Percentiles rank a stretch among this genome's conserved stretches.
These are phyloP conservation scores for Centropus bengalensis DNA, from an alignment of 2,113 vertebrate genomes.

Conservation along the genomic window DNA sequence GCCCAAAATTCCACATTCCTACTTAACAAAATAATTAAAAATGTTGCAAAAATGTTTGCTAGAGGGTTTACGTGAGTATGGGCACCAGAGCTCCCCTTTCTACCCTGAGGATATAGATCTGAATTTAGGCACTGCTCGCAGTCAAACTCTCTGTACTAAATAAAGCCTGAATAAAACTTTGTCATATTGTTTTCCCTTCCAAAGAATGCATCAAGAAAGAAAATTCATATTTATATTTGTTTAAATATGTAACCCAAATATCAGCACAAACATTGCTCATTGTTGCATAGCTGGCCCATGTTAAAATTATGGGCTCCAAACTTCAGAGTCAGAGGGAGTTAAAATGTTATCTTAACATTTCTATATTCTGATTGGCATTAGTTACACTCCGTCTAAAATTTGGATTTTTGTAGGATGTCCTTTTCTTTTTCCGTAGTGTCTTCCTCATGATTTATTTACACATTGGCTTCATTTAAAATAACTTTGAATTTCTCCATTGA, in stretches of 20 bases:
- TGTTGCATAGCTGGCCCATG: not conserved
- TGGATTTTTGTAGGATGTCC: not conserved
- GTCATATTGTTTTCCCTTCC: not conserved
- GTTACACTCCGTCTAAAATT: not conserved
- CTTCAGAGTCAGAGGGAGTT: not conserved
- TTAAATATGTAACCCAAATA: not conserved
- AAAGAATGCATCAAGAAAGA: not conserved
- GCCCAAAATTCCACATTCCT: not conserved
- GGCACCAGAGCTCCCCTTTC: not conserved
- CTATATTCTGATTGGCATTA: not conserved
- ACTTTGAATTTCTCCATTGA: not conserved
- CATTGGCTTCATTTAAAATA: not conserved
- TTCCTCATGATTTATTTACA: conserved; percentile 31
- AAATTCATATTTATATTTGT: not conserved
- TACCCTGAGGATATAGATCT: not conserved
- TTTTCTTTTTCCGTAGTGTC: not conserved
- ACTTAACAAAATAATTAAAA: not conserved
- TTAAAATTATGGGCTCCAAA: accelerated
- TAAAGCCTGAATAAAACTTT: not conserved
- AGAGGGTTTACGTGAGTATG: not conserved
- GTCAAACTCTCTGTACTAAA: not conserved
- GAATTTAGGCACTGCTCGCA: not conserved
- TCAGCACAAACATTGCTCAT: not conserved
- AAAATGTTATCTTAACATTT: not conserved
- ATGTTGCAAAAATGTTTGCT: not conserved